A percentile compares a stretch with the other conserved stretches of the same genome.
phyloP scores from a whole-genome alignment of 2,113 vertebrate species.

The Fregata magnificens region DNA sequence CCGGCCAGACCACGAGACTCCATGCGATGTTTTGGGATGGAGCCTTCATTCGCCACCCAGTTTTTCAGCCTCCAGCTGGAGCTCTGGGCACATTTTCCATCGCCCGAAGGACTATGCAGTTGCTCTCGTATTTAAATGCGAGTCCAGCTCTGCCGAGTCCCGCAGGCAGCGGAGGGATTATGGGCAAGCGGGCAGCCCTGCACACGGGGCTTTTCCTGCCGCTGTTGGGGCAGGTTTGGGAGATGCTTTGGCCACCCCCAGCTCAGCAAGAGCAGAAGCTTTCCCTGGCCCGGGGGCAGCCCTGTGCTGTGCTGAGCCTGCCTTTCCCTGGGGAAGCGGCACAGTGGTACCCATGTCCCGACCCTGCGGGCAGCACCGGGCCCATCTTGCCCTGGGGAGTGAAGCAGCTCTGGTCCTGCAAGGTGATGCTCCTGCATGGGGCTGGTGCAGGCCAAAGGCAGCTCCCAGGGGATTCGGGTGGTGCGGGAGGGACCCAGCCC shows the following conservation, averaged over 20 bases:
- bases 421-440: rapidly evolving
- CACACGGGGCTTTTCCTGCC: not conserved
- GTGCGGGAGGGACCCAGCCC: not conserved
- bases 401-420: rapidly evolving
- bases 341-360: rapidly evolving
- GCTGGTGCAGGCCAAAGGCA: rapidly evolving
- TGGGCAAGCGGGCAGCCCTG: rapidly evolving
- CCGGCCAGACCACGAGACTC: rapidly evolving
- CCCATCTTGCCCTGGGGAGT: rapidly evolving
- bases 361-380: not conserved
- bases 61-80: not conserved
- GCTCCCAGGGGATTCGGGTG: not conserved
- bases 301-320: rapidly evolving
- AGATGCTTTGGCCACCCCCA: not conserved
- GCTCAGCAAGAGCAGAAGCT: rapidly evolving
- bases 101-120: rapidly evolving
- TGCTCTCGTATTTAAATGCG: rapidly evolving
- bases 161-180: rapidly evolving
- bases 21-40: not conserved
- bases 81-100: not conserved
- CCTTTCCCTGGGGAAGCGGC: not conserved
- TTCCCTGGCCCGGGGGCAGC: not conserved
- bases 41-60: not conserved
- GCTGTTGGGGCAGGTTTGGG: not conserved
- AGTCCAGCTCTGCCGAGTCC: rapidly evolving